phyloP scores from a whole-genome alignment of 2,797 vertebrate species.

The Macropodus opercularis region DNA sequence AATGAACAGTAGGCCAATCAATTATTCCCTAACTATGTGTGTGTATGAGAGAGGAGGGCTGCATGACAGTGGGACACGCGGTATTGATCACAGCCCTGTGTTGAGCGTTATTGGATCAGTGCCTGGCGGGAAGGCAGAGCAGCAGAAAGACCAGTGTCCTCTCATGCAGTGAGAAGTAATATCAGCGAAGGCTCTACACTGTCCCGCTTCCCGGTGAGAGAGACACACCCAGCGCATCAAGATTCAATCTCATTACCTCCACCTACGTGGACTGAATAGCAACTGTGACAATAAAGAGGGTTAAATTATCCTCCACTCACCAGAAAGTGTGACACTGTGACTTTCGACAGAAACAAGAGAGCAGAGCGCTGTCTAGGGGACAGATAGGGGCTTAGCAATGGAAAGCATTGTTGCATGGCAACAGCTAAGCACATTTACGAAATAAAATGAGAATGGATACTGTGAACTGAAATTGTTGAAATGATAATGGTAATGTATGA shows the following conservation, averaged over 20 bases:
- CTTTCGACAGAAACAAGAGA: slow-evolving; percentile 59
- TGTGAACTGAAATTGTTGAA: slow-evolving; percentile 72
- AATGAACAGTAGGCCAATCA: slow-evolving; percentile 72
- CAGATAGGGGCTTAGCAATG: slow-evolving; percentile 43
- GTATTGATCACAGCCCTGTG: slow-evolving; percentile 67
- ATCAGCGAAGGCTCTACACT: slow-evolving; percentile 61
- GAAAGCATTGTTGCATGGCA: slow-evolving; percentile 79
- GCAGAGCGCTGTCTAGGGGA: slow-evolving; percentile 26
- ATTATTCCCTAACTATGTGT: slow-evolving; percentile 70
- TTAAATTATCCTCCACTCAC: slow-evolving; percentile 63
- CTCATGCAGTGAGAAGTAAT: slow-evolving; percentile 72
- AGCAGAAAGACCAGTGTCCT: slow-evolving; percentile 49
- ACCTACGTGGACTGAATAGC: slow-evolving; percentile 73
- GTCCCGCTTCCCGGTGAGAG: slow-evolving; percentile 48
- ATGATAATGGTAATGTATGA: slow-evolving; percentile 77
- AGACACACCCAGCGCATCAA: slow-evolving; percentile 67
- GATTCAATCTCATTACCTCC: slow-evolving; percentile 80
- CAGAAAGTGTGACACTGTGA: slow-evolving; percentile 77
- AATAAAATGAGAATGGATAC: slow-evolving; percentile 77
- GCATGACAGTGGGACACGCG: slow-evolving; percentile 48
- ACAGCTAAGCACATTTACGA: slow-evolving; percentile 80
- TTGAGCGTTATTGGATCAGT: slow-evolving; percentile 72
- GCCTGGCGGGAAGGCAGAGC: slow-evolving; percentile 52
- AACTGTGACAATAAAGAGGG: slow-evolving; percentile 52
- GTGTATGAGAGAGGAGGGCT: slow-evolving; percentile 35